Base-by-base conservation (phyloP, 2,797 vertebrate species). In the Cyclura pinguis region DNA sequence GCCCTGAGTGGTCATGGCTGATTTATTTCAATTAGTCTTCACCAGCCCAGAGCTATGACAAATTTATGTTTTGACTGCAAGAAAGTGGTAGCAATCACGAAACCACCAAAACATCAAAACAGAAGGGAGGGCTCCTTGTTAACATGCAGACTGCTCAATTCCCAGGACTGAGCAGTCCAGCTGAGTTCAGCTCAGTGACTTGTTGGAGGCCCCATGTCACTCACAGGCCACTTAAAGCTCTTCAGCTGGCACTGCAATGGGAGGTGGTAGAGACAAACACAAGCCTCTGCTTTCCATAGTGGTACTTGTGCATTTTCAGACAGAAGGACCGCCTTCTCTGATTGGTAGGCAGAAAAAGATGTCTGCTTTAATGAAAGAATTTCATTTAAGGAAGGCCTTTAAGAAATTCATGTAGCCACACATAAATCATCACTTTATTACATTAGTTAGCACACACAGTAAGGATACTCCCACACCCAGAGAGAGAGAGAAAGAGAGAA, bases 31-130 rank as follows among this genome's bases (percentile, higher is more conserved):
- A 98, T 98, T 97, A 97, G 96, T 95, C 97, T 97, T 97, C 95
- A 96, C 80, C 86, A 93, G 91, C 92, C 92, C 94, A 90, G 94
- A 94, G 94, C 95, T 97, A 97, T 97, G 94, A 97, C 97, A 98
- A 98, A 98, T 98, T 97, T 96, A 97, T 98, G 96, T 98, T 98
- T 98, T 97, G 97, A 97, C 97, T 98, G 95, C 96, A 89, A 96
- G 97, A 96, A 98, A 97, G 95, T 94, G 91, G 96, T 96, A 97
- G 95, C 96, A 94, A 97, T 98, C 96, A 97, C 85, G 86, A 97
- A 97, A 97, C 96, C 93, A 97, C 95, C 95, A 97, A 97, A 98
- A 98, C 96, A 98, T 96, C 94, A 97, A 97, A 98, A 98, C 96
- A 98, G 94, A 97, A 93, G 94, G 96, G 94, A 97, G 92, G 24